Base-by-base conservation (phyloP, 2,888 invertebrate genomes). In the Drosophila greeni region DNA sequence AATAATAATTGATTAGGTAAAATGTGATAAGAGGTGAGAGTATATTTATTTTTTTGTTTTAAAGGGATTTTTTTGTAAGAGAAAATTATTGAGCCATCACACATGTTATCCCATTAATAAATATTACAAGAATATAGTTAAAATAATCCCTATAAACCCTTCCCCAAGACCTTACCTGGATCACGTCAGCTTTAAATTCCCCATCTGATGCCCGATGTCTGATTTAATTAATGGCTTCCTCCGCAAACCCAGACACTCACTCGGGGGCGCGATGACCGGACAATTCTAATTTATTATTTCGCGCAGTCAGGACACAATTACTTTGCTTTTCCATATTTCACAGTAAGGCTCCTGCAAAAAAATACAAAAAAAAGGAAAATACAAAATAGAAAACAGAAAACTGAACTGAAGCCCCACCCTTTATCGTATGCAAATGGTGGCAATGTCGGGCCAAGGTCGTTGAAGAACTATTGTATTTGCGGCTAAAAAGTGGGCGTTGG, bases 261-360 rank as follows among this genome's bases (percentile, higher is more conserved):
- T 29, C 18, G 64, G 23, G 33, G 43, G 37, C 59, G n/a, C 60
- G 31, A 45, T 62, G 65, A 31, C 34, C 29, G 39, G 51, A 65
- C 34, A 49, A 49, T 65, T 65, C 61, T 65, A 68, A 66, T 66
- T 66, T 68, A 66, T 66, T 67, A 67, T 65, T 65, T 43, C 26
- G 66, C 65, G 20, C 67, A 66, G 65, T 66, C 65, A 66, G 57
- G 31, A 55, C 66, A 55, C 66, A 66, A 68, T 68, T 68, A 66
- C 66, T 56, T 66, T 57, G 66, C 69, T 68, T 57, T 66, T 51
- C 37, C 68, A 62, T 62, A 62, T 62, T 62, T 62, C 61, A 62
- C 66, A 49, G 49, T 18, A 29, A 18, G 47, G 47, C 45, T 39
- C 7, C 18, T n/a, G 1, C 34, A 49, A 26, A 16, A n/a, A 29